Evolutionary conservation across 2,888 invertebrate species (phyloP), one percentile per base, ranked within the genome.

Genomic region (Nipponacmea schrenckii): DNA sequence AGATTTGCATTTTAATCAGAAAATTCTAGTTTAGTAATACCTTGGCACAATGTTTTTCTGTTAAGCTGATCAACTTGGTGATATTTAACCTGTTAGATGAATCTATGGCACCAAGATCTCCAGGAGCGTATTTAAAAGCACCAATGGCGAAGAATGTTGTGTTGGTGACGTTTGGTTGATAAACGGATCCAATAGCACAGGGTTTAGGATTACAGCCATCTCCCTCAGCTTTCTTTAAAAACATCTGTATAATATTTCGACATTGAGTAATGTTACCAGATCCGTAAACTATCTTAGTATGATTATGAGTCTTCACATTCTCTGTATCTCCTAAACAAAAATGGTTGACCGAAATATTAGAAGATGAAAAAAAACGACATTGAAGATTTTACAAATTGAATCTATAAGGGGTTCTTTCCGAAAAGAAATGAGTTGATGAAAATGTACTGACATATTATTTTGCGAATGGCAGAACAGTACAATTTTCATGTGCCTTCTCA

Each of bases 191-290:
- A 44, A 86, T 84, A 31, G 85, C 84, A 78, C 87, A 87, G 7
- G 87, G 87, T 76, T 86, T 85, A 20, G 83, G 83, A 72, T 80
- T 77, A 73, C 86, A 87, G 69, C 76, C 74, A 62, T 74, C 71
- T 64, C 80, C 80, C 64, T 75, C 72, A 56, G 79, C 79, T 64
- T 77, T 80, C 74, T 74, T 62, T 31, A 83, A 75, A 65, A 83
- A 81, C 64, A 72, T 70, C 63, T 78, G 73, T 20, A 83, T 74
- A 62, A 81, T 76, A 62, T 74, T 74, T 77, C 78, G 77, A 81
- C 83, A 84, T 76, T 77, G 72, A 7, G 62, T 64, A 7, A 81
- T 79, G 67, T 83, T 71, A 20, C 85, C 82, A 26, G 80, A 79
- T 44, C 86, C 86, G 27, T 67, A 64, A 56, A 81, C 65, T 62